These are phyloP conservation scores for Petaurus breviceps DNA, from an alignment of 2,113 vertebrate species.

Conservation along the genomic window DNA sequence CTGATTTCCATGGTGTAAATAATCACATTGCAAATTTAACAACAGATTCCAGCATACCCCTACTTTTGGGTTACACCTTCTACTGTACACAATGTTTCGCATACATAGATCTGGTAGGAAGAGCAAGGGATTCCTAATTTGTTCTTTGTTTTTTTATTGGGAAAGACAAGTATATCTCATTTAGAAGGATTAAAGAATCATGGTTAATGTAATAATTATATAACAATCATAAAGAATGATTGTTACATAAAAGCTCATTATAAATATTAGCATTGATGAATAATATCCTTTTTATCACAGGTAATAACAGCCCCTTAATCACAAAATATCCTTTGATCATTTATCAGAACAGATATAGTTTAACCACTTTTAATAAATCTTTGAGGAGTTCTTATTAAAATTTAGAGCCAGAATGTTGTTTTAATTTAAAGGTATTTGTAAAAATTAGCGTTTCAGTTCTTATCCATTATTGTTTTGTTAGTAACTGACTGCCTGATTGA, in stretches of 20 bases:
- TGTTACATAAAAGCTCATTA: background rate
- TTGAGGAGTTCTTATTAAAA: background rate
- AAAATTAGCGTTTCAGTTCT: background rate
- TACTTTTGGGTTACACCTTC: background rate
- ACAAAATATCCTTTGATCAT: background rate
- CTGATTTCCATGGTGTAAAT: background rate
- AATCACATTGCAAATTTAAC: background rate
- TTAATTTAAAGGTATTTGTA: background rate
- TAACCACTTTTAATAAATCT: background rate
- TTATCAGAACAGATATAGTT: background rate
- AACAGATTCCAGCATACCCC: background rate
- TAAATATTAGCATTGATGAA: background rate
- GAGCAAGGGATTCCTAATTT: background rate
- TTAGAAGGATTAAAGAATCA: background rate
- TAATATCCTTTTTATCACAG: background rate
- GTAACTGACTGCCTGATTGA: background rate
- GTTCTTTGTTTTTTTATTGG: background rate
- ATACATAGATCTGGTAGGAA: background rate
- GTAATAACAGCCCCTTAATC: background rate
- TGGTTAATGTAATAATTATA: too few relatives aligned
- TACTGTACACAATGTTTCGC: background rate
- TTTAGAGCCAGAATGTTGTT: background rate
- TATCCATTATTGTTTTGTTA: background rate
- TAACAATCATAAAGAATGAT: background rate
- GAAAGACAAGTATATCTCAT: background rate